Conservation (phyloP, 2,113 vertebrate species). For the Myotis yumanensis region DNA sequence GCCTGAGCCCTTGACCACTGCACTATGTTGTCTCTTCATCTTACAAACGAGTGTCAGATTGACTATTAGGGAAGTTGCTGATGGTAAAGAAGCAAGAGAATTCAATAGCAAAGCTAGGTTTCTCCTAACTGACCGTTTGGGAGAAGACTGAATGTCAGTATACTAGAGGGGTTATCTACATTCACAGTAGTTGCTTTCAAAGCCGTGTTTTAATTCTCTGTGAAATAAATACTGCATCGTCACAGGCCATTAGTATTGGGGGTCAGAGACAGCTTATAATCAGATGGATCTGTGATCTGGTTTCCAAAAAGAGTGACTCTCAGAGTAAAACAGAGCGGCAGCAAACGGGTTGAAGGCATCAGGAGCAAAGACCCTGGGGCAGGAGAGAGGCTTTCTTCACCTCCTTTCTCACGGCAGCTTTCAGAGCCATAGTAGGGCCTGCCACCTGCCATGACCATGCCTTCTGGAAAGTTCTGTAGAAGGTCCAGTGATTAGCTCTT, state of each 20-base stretch:
- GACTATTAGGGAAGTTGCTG: background rate
- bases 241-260: background rate
- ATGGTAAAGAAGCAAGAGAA: background rate
- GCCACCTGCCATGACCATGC: rapidly evolving
- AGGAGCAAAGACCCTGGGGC: background rate
- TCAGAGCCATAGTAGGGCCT: background rate
- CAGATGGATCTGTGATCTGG: background rate
- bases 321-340: background rate
- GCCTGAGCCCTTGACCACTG: background rate
- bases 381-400: background rate
- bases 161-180: background rate
- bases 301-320: background rate
- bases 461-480: background rate
- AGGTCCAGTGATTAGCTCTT: background rate
- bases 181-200: background rate
- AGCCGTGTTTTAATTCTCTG: background rate
- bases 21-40: background rate
- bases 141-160: background rate
- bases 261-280: background rate
- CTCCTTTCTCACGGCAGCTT: slow-evolving; percentile 24
- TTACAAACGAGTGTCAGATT: background rate
- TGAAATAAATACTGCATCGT: background rate
- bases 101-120: background rate
- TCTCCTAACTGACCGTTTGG: background rate
- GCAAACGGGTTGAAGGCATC: background rate